These are phyloP conservation scores for Panthera leo DNA, from an alignment of 2,113 vertebrate genomes.

Conservation along the genomic window DNA sequence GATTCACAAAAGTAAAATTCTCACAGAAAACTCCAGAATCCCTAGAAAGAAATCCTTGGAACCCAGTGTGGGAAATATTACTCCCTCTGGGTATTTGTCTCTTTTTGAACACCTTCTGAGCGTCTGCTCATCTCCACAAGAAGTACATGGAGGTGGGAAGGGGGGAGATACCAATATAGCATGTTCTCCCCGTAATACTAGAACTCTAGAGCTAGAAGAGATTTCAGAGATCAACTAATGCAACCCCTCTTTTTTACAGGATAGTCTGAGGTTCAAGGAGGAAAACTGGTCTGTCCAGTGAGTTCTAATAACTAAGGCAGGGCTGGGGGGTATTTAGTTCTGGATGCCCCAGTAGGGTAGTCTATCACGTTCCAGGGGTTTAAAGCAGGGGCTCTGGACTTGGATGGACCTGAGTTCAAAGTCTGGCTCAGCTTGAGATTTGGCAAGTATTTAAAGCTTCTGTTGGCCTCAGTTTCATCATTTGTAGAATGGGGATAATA, in stretches of 20 bases:
- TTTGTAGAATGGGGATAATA: neutral
- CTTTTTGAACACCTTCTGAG: neutral
- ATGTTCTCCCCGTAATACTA: neutral
- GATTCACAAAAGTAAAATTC: constrained; percentile 5
- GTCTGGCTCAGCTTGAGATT: neutral
- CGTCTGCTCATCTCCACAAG: neutral
- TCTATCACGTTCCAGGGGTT: rapidly evolving
- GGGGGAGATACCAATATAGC: neutral
- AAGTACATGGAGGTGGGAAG: neutral
- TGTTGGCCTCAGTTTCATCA: neutral
- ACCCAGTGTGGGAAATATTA: neutral
- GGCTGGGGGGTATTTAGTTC: neutral
- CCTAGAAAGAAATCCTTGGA: constrained; percentile 19
- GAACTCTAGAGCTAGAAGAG: neutral
- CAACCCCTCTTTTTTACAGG: neutral
- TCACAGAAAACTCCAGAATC: neutral
- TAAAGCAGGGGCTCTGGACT: neutral
- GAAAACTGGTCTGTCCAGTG: neutral
- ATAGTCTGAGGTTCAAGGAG: neutral
- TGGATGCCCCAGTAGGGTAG: neutral
- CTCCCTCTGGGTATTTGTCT: neutral
- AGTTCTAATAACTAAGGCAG: neutral
- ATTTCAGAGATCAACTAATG: neutral
- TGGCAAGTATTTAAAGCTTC: neutral
- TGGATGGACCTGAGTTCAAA: neutral